These are phyloP conservation scores for Cosmopolites sordidus DNA, from an alignment of 2,888 invertebrate species.

Conservation along the genomic window DNA sequence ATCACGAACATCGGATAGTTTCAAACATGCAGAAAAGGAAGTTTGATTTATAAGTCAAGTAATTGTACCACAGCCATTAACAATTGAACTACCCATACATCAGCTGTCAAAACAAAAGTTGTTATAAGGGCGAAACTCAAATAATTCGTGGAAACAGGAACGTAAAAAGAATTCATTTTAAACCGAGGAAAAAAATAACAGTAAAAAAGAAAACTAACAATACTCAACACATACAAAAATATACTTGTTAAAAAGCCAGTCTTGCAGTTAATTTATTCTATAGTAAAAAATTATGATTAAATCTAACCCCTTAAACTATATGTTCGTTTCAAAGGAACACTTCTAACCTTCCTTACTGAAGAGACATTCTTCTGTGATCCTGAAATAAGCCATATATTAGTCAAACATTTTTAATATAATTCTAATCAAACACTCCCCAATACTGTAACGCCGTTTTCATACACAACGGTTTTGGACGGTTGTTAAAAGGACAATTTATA, in stretches of 20 bases:
- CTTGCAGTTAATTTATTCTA: conserved; percentile 13
- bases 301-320: conserved; percentile 39
- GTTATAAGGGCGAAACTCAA: too few species aligned
- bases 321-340: conserved; percentile 31
- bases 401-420: too few species aligned
- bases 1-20: too few species aligned
- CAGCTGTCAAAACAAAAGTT: background rate
- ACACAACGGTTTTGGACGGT: too few species aligned
- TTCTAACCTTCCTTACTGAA: conserved; percentile 29
- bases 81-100: background rate
- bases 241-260: conserved; percentile 17
- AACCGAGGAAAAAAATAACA: background rate
- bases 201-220: background rate
- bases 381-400: too few species aligned
- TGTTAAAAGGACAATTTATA: too few species aligned
- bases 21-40: background rate
- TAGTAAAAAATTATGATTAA: background rate
- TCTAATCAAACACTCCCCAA: too few species aligned
- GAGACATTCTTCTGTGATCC: conserved; percentile 8
- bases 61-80: conserved; percentile 1
- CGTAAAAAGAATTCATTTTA: background rate
- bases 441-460: too few species aligned
- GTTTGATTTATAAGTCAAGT: background rate
- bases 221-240: conserved; percentile 5
- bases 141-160: background rate